Percentiles rank a stretch among this genome's conserved stretches.
Evolutionary conservation across 2,888 invertebrate species (phyloP).

Genomic region (Ochlodes sylvanus): DNA sequence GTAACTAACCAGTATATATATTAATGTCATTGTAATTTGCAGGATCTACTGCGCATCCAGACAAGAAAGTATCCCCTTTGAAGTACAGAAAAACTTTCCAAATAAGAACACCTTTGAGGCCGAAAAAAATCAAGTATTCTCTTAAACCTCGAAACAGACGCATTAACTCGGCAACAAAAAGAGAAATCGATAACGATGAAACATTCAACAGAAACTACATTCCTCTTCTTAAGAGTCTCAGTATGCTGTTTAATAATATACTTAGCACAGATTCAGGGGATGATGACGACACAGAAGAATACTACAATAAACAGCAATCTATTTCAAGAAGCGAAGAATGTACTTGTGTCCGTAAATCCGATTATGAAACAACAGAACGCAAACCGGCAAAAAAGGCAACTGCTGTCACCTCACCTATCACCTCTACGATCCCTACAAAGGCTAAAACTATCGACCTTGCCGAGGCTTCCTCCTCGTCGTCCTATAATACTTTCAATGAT

Average conservation of each 20-base stretch:
- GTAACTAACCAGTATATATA: too few species aligned
- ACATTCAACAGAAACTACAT: slow-evolving; percentile 66
- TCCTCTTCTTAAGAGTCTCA: slow-evolving; percentile 73
- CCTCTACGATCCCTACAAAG: slow-evolving; percentile 61
- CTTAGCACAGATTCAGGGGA: slow-evolving; percentile 63
- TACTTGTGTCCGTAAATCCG: slow-evolving; percentile 19
- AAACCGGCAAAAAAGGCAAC: slow-evolving; percentile 67
- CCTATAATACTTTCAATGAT: slow-evolving; percentile 73
- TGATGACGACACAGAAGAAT: slow-evolving; percentile 47
- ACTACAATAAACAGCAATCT: slow-evolving; percentile 32
- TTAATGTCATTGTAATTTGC: slow-evolving; percentile 41
- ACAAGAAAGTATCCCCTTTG: slow-evolving; percentile 55
- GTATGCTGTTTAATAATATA: slow-evolving; percentile 74
- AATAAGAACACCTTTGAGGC: slow-evolving; percentile 65
- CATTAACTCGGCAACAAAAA: slow-evolving; percentile 61
- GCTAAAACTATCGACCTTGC: slow-evolving; percentile 52
- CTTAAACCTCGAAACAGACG: slow-evolving; percentile 55
- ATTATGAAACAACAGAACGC: slow-evolving; percentile 46
- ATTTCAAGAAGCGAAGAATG: slow-evolving; percentile 27
- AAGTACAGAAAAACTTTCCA: slow-evolving; percentile 63
- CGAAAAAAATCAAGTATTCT: slow-evolving; percentile 60
- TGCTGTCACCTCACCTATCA: slow-evolving; percentile 64
- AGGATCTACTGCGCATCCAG: slow-evolving; percentile 47
- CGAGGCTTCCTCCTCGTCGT: slow-evolving; percentile 65
- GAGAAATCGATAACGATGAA: slow-evolving; percentile 63